A percentile compares a stretch with the other conserved stretches of the same genome.
These are phyloP conservation scores for Cnemophilus loriae DNA, from an alignment of 2,113 vertebrate genomes.

Conservation along the genomic window DNA sequence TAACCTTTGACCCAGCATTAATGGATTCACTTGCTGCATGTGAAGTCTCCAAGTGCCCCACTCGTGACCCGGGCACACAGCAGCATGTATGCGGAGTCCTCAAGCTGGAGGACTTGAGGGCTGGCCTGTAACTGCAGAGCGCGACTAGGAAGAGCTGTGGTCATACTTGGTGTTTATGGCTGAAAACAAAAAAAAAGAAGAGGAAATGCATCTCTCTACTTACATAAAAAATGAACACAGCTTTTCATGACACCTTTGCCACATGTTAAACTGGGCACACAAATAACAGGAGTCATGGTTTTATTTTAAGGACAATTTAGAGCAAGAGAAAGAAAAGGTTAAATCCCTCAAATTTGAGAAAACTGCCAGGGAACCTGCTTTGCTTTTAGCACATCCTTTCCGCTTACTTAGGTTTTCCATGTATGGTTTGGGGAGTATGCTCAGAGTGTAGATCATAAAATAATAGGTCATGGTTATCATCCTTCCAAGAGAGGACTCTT, in stretches of 20 bases:
- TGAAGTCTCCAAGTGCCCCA: neutral
- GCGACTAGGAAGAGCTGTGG: neutral
- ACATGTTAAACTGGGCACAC: neutral
- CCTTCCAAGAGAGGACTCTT: neutral
- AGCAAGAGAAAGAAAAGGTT: neutral
- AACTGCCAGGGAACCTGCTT: neutral
- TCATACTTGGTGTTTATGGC: neutral
- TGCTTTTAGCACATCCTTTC: neutral
- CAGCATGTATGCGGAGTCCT: fast-evolving
- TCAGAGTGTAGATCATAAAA: neutral
- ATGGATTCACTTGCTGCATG: neutral
- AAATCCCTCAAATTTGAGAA: neutral
- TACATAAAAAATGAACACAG: neutral
- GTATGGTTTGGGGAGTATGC: neutral
- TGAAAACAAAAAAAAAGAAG: neutral
- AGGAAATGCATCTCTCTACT: neutral
- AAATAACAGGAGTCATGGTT: neutral
- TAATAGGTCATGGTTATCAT: neutral
- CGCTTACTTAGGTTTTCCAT: neutral
- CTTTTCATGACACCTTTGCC: neutral
- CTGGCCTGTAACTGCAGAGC: neutral
- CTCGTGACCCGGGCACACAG: fast-evolving
- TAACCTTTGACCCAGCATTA: neutral
- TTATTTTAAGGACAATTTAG: neutral
- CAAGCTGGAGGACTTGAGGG: neutral